A percentile compares a stretch with the other conserved stretches of the same genome.
Conservation (phyloP, 2,113 vertebrate genomes). For the Paedocypris sp. region DNA sequence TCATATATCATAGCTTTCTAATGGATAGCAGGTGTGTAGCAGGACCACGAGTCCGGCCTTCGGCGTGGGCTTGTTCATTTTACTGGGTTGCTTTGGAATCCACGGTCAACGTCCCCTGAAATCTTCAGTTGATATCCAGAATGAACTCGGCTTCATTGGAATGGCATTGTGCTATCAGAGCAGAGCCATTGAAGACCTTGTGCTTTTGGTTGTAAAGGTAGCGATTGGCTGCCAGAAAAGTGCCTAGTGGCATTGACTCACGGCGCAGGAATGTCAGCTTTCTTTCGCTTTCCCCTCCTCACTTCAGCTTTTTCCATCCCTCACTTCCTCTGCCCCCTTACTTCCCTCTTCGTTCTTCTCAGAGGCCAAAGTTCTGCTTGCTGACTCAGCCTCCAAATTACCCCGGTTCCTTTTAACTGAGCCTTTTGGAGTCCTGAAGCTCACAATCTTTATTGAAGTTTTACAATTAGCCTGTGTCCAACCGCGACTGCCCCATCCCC, state of each 20-base stretch:
- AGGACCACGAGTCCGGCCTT: too few species aligned
- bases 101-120: not conserved
- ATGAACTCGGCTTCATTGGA: not conserved
- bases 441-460: slow-evolving; percentile 19
- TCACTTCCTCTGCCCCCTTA: slow-evolving; percentile 9
- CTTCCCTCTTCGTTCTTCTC: slow-evolving; percentile 6
- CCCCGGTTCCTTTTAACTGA: slow-evolving; percentile 28
- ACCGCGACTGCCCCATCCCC: not conserved
- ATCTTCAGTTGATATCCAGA: not conserved
- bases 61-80: too few species aligned
- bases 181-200: not conserved
- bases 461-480: slow-evolving; percentile 24
- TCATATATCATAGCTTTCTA: too few species aligned
- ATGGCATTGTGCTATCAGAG: slow-evolving; percentile 11
- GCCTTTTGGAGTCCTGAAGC: slow-evolving; percentile 11
- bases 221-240: slow-evolving; percentile 32
- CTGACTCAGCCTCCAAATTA: slow-evolving; percentile 42
- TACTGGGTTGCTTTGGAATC: not conserved
- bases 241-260: slow-evolving; percentile 37
- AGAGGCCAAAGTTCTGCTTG: slow-evolving; percentile 36
- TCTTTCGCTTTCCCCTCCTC: slow-evolving; percentile 20
- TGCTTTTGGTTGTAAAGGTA: slow-evolving; percentile 30
- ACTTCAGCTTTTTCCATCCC: not conserved
- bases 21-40: too few species aligned
- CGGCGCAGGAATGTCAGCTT: slow-evolving; percentile 33